These are phyloP conservation scores for Lissocephala sabroskyi DNA, from an alignment of 2,888 invertebrate species.

Conservation along the genomic window DNA sequence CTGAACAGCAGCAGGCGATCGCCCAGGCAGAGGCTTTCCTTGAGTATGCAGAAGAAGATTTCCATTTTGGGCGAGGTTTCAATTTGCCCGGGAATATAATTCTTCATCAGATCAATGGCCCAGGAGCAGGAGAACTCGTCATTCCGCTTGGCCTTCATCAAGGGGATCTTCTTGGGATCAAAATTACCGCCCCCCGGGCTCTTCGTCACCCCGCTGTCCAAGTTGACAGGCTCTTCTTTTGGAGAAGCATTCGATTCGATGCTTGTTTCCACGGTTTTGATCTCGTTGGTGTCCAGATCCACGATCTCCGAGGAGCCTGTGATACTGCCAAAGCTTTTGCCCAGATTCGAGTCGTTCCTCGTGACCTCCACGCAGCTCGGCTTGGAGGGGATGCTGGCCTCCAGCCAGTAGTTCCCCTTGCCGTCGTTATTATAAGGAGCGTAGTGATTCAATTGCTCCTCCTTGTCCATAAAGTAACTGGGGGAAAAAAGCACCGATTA, in stretches of 20 bases:
- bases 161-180: constrained; percentile 72
- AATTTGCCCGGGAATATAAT: constrained; percentile 89
- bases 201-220: constrained; percentile 17
- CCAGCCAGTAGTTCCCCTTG: constrained; percentile 55
- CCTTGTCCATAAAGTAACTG: constrained; percentile 29
- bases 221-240: constrained; percentile 23
- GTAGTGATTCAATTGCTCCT: constrained; percentile 33
- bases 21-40: constrained; percentile 88
- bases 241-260: constrained; percentile 43
- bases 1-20: constrained; percentile 96
- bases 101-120: constrained; percentile 87
- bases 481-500: neutral
- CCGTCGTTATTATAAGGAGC: constrained; percentile 27
- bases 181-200: constrained; percentile 9
- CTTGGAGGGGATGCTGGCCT: constrained; percentile 47
- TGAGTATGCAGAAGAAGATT: constrained; percentile 91
- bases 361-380: constrained; percentile 64
- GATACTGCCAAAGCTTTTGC: constrained; percentile 48
- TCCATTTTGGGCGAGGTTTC: constrained; percentile 97
- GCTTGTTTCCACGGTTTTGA: constrained; percentile 69
- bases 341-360: constrained; percentile 33
- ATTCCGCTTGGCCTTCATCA: constrained; percentile 76
- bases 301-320: constrained; percentile 69
- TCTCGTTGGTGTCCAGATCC: constrained; percentile 72
- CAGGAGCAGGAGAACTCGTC: constrained; percentile 91